Evolutionary conservation across 1,140 invertebrate genomes (phyloP).

Genomic region (Helicoverpa zea): DNA sequence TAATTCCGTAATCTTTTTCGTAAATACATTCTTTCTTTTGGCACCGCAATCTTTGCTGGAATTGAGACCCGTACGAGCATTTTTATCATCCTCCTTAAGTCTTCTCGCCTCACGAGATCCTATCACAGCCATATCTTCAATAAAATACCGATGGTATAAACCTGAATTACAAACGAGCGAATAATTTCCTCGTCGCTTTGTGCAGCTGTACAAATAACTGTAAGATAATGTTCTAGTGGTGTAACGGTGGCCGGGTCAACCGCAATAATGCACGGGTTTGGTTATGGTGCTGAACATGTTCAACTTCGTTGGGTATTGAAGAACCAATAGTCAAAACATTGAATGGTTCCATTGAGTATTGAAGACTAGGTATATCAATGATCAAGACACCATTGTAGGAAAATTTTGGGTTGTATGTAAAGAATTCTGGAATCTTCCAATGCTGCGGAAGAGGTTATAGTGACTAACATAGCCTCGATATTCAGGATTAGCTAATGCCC

Average conservation of each 20-base stretch:
- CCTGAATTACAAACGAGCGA: constrained; percentile 13
- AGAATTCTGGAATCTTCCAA: too few species aligned
- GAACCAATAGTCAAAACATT: too few species aligned
- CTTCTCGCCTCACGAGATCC: not conserved
- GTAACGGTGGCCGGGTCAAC: constrained; percentile 39
- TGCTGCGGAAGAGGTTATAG: too few species aligned
- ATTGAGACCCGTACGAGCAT: not conserved
- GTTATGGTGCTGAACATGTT: constrained; percentile 17
- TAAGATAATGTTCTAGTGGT: constrained; percentile 28
- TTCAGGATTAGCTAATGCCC: too few species aligned
- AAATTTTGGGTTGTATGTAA: too few species aligned
- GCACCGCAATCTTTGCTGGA: not conserved
- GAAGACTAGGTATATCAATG: too few species aligned
- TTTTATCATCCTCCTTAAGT: too few species aligned
- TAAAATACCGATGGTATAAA: constrained; percentile 4
- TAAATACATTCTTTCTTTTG: too few species aligned
- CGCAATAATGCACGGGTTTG: constrained; percentile 27
- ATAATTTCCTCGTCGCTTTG: not conserved
- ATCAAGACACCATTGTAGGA: too few species aligned
- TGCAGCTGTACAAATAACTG: constrained; percentile 1
- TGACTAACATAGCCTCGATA: too few species aligned
- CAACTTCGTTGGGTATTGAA: not conserved
- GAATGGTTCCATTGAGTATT: too few species aligned
- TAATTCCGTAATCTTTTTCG: too few species aligned
- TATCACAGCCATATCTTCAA: not conserved